Evolutionary conservation across 2,113 vertebrate species (phyloP).

Genomic region (Eudyptes chrysolophus): DNA sequence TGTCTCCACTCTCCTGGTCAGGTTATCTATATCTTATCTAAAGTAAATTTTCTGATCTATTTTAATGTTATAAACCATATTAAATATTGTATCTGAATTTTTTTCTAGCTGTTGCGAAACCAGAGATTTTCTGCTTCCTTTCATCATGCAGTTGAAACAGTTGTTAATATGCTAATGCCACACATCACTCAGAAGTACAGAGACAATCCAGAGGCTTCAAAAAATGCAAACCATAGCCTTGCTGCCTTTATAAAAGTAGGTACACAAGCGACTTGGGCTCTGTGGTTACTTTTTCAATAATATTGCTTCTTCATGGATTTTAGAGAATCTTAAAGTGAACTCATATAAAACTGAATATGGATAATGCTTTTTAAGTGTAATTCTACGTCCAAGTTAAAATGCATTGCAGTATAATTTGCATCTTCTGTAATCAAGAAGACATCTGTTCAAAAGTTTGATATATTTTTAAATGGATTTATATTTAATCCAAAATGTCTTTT

Average conservation of each 20-base stretch:
- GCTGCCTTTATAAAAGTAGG: constrained; percentile 95
- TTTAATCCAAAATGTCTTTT: not conserved
- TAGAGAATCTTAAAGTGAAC: not conserved
- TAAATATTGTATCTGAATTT: not conserved
- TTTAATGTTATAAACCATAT: not conserved
- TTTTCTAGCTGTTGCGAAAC: constrained; percentile 86
- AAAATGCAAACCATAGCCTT: constrained; percentile 96
- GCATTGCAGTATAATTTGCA: not conserved
- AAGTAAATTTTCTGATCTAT: not conserved
- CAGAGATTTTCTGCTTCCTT: constrained; percentile 95
- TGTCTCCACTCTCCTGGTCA: not conserved
- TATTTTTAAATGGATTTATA: not conserved
- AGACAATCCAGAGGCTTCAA: constrained; percentile 94
- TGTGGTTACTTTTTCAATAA: not conserved
- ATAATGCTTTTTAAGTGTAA: not conserved
- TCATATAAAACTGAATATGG: not conserved
- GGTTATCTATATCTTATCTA: not conserved
- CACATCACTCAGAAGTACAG: constrained; percentile 98
- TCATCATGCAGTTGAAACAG: constrained; percentile 93
- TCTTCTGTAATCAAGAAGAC: not conserved
- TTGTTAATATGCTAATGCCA: constrained; percentile 97
- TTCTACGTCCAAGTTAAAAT: not conserved
- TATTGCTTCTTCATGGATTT: not conserved
- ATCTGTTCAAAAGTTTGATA: not conserved
- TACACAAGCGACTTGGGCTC: not conserved